Conservation (phyloP, 2,113 vertebrate genomes). For the Saiga tatarica region DNA sequence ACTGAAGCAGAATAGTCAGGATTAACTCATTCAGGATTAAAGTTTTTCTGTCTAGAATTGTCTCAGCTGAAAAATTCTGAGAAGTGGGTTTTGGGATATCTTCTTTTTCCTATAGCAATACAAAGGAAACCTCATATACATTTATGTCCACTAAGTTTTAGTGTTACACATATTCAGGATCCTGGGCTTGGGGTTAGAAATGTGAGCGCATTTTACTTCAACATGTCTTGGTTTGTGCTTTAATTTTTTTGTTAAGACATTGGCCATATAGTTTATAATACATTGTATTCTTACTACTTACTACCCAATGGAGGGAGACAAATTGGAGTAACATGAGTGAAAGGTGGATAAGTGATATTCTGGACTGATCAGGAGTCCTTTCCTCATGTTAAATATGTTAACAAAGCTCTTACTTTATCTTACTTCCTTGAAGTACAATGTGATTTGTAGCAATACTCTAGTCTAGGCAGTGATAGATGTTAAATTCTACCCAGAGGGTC, state of each 20-base stretch:
- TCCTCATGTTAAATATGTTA: background rate
- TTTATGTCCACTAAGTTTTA: background rate
- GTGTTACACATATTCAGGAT: background rate
- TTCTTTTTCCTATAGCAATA: background rate
- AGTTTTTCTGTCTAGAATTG: background rate
- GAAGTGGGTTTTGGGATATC: background rate
- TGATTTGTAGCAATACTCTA: constrained; percentile 43
- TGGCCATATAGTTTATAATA: background rate
- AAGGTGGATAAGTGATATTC: background rate
- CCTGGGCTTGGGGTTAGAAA: background rate
- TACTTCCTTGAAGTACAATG: constrained; percentile 32
- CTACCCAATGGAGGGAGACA: background rate
- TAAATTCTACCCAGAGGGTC: constrained; percentile 69
- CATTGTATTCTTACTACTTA: background rate
- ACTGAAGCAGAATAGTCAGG: background rate
- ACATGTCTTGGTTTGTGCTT: background rate
- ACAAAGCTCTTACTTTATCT: background rate
- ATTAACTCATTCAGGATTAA: background rate
- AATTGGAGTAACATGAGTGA: background rate
- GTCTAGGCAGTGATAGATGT: constrained; percentile 59
- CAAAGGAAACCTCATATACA: background rate
- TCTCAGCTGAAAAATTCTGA: background rate
- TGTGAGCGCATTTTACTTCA: background rate
- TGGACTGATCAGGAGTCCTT: background rate
- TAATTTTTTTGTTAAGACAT: background rate